These are phyloP conservation scores for Liposcelis brunnea DNA, from an alignment of 2,888 invertebrate species.

Conservation along the genomic window DNA sequence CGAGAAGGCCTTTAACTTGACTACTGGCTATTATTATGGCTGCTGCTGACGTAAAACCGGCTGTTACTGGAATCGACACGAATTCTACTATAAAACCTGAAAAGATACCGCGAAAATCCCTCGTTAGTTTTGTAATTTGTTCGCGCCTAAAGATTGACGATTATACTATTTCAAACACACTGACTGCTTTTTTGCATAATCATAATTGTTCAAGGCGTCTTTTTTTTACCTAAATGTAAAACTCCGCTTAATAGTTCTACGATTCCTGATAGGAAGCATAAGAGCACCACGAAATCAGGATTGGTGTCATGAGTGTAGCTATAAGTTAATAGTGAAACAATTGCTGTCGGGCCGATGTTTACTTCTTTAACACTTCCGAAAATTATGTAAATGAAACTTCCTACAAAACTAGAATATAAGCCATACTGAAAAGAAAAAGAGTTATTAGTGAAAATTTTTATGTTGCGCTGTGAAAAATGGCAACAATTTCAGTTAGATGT, in stretches of 20 bases:
- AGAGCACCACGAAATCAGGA: slow-evolving; percentile 41
- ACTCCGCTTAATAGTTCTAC: slow-evolving; percentile 44
- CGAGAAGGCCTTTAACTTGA: slow-evolving; percentile 51
- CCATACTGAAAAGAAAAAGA: slow-evolving; percentile 46
- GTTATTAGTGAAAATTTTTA: no score
- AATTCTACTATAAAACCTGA: slow-evolving; percentile 56
- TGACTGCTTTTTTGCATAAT: background rate
- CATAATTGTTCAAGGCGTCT: slow-evolving; percentile 4
- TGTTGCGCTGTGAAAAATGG: no score
- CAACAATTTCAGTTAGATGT: no score
- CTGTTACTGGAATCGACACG: slow-evolving; percentile 54
- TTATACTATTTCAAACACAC: background rate
- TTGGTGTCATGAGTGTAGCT: slow-evolving; percentile 40
- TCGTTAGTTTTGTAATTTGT: background rate
- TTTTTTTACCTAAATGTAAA: slow-evolving; percentile 38
- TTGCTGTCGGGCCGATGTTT: slow-evolving; percentile 54
- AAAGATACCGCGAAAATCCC: slow-evolving; percentile 14
- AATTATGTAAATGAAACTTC: slow-evolving; percentile 58
- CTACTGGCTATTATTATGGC: slow-evolving; percentile 57
- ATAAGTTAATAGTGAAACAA: slow-evolving; percentile 55
- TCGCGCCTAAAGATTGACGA: background rate
- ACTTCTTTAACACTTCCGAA: slow-evolving; percentile 55
- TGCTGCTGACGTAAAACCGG: slow-evolving; percentile 59
- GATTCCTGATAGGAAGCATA: slow-evolving; percentile 47
- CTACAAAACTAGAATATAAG: slow-evolving; percentile 63